Base-by-base conservation (phyloP, 2,113 vertebrate species). In the Micromys minutus region DNA sequence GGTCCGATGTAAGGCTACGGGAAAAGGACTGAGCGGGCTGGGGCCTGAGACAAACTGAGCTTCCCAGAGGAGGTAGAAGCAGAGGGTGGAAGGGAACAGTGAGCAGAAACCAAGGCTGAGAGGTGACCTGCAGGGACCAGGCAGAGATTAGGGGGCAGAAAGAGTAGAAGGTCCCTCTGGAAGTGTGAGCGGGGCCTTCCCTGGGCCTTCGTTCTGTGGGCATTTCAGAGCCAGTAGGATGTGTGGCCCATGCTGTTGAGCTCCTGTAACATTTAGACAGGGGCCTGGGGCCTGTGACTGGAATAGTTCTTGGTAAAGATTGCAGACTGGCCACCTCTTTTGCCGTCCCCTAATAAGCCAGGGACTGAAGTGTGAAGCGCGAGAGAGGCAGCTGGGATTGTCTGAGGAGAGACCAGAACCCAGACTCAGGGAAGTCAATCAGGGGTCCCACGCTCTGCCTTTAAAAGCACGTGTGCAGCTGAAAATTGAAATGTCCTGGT, bases 301-400 rank as follows among this genome's bases (percentile, higher is more conserved):
- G 77, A 92, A 80, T 1, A 36, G 83, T 36, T 42, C 81, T 83
- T 81, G 77, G 94, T 42, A 79, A 71, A 81, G 92, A 83, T 31
- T 15, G 19, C 0, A 4, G 52, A 52, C 72, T 57, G 76, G 88
- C 36, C 39, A 9, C 16, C 36, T 69, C 55, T 80, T 12, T 61
- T n/a, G 52, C 21, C 3, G 2, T 29, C 45, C 5, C 59, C 91
- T 45, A 34, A 39, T 17, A 52, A 39, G 42, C 52, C 16, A 7
- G n/a, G 86, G 5, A 19, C 42, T 42, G 88, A 63, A 10, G 57
- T 39, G 2, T 0, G 0, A 42, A 76, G 63, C 13, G 3, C 2
- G n/a, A 34, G 2, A 19, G 22, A 83, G 34, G 22, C 17, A 52
- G 45, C 57, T 84, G 55, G 55, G 21, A 61, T 67, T 45, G 29